Percentiles rank a stretch among this genome's conserved stretches.
Evolutionary conservation across 2,113 vertebrate genomes (phyloP).

Genomic region (Lepidothrix coronata): DNA sequence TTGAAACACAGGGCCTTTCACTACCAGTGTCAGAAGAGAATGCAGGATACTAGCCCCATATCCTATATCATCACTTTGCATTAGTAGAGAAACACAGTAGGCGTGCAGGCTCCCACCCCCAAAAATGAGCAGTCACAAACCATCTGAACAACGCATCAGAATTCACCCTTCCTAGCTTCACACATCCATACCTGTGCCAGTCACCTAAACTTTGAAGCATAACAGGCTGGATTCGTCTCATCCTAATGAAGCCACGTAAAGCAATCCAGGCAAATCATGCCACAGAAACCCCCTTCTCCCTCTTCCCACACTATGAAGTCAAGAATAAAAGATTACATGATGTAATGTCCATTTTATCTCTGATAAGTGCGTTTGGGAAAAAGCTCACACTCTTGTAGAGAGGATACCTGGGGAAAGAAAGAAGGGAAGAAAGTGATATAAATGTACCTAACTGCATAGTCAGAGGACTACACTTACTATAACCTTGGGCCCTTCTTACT

Average conservation of each 20-base stretch:
- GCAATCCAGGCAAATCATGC: not conserved
- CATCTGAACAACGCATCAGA: rapidly evolving
- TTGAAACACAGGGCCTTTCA: not conserved
- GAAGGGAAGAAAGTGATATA: not conserved
- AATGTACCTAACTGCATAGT: not conserved
- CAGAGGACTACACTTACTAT: not conserved
- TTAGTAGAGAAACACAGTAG: not conserved
- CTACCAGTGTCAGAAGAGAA: not conserved
- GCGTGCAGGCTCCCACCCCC: not conserved
- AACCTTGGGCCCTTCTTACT: not conserved
- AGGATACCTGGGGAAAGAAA: not conserved
- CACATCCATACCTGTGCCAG: not conserved
- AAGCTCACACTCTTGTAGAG: not conserved
- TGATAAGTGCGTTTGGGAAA: not conserved
- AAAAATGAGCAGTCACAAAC: not conserved
- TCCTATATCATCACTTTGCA: not conserved
- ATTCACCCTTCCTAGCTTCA: not conserved
- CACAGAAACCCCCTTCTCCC: not conserved
- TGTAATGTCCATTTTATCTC: not conserved
- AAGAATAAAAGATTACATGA: not conserved
- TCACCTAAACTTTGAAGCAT: not conserved
- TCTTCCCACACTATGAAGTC: not conserved
- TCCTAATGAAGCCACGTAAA: not conserved
- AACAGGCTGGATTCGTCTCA: not conserved
- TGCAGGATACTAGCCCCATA: rapidly evolving